Percentiles rank a stretch among this genome's conserved stretches.
These are phyloP conservation scores for Nylanderia fulva DNA, from an alignment of 1,140 invertebrate genomes.

Conservation along the genomic window DNA sequence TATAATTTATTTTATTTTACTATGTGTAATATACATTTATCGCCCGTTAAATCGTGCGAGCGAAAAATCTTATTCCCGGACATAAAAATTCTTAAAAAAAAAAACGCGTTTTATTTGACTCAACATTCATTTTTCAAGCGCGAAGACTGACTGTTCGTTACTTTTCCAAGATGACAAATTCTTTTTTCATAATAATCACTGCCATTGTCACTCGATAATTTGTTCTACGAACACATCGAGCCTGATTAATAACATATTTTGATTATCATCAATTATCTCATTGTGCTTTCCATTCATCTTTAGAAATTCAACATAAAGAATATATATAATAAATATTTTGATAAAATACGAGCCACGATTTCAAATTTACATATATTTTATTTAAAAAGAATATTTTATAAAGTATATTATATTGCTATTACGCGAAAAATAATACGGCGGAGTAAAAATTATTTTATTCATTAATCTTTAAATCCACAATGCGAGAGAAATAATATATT, in stretches of 20 bases:
- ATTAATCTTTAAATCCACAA: constrained; percentile 13
- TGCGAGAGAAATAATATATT: constrained; percentile 15
- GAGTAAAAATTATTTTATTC: neutral
- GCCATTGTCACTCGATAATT: neutral
- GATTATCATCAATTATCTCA: no score
- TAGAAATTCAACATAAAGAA: neutral
- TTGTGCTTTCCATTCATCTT: neutral
- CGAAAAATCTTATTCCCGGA: neutral
- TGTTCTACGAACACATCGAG: neutral
- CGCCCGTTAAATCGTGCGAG: neutral
- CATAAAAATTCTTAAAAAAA: constrained; percentile 11
- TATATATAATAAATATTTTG: neutral
- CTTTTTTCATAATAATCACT: neutral
- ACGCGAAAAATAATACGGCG: neutral
- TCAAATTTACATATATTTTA: neutral
- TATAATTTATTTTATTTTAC: neutral
- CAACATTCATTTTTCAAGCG: neutral
- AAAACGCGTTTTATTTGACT: neutral
- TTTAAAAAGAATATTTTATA: neutral
- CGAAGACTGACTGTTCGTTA: neutral
- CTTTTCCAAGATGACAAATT: neutral
- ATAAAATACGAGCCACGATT: neutral
- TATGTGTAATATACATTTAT: neutral
- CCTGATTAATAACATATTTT: neutral
- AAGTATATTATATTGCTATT: neutral